Percentiles rank a stretch among this genome's conserved stretches.
Conservation (phyloP, 2,888 invertebrate species). For the Himalopsyche tibetana region DNA sequence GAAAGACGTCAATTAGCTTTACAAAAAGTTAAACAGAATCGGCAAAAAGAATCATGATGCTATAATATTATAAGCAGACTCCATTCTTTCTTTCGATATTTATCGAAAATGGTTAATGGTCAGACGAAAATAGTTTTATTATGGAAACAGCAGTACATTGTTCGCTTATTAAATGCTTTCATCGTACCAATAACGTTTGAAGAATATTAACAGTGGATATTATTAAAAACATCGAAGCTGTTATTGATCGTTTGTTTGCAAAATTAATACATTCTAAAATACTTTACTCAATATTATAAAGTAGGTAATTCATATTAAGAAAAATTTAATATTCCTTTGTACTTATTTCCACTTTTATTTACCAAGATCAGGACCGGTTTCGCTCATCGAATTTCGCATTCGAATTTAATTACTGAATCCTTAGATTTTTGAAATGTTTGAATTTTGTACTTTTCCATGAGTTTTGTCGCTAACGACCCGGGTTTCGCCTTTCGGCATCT, state of each 20-base stretch:
- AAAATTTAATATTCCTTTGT: too few species aligned
- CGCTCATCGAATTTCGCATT: too few species aligned
- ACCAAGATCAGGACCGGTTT: too few species aligned
- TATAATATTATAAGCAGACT: slow-evolving; percentile 9
- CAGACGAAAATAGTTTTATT: slow-evolving; percentile 18
- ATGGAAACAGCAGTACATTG: slow-evolving; percentile 19
- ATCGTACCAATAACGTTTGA: not conserved
- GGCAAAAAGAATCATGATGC: slow-evolving; percentile 1
- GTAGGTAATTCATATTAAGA: too few species aligned
- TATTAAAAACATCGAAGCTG: not conserved
- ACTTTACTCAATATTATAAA: too few species aligned
- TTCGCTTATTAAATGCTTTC: not conserved
- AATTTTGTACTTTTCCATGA: too few species aligned
- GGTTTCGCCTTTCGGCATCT: too few species aligned
- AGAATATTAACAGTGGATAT: too few species aligned
- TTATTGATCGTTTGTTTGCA: slow-evolving; percentile 28
- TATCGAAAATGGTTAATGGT: slow-evolving; percentile 16
- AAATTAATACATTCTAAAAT: not conserved
- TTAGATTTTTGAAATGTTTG: too few species aligned
- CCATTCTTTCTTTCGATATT: not conserved
- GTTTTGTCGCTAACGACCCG: too few species aligned
- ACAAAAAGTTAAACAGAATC: slow-evolving; percentile 49
- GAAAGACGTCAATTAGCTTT: slow-evolving; percentile 58
- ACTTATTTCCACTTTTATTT: too few species aligned
- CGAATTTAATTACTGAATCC: too few species aligned